A percentile compares a stretch with the other conserved stretches of the same genome.
These are phyloP conservation scores for Holocentrus rufus DNA, from an alignment of 2,797 vertebrate genomes.

Conservation along the genomic window DNA sequence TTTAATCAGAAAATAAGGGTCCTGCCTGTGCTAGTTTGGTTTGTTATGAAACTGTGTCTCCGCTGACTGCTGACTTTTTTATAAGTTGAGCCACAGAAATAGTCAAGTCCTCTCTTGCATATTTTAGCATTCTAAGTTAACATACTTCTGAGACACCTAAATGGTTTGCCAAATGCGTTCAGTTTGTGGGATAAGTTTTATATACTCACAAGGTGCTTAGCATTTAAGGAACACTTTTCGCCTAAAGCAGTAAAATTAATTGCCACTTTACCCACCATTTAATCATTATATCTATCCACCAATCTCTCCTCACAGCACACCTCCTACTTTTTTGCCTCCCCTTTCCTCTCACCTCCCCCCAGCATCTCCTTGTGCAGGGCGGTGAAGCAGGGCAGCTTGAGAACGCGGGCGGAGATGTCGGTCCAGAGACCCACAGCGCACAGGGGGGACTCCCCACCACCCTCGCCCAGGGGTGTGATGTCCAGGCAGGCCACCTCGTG, in stretches of 20 bases:
- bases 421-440: conserved; percentile 99
- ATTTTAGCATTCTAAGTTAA: conserved; percentile 43
- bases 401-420: conserved; percentile 95
- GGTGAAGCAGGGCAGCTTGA: conserved; percentile 94
- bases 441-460: conserved; percentile 87
- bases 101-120: conserved; percentile 32
- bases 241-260: too few species aligned
- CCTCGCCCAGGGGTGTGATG: conserved; percentile 95
- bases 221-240: neutral
- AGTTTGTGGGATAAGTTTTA: conserved; percentile 18
- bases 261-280: neutral
- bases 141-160: conserved; percentile 40
- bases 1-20: conserved; percentile 41
- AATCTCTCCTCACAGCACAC: conserved; percentile 2
- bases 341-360: conserved; percentile 89
- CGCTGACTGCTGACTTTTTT: conserved; percentile 46
- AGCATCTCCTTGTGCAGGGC: conserved; percentile 98
- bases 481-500: conserved; percentile 98
- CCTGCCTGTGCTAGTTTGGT: conserved; percentile 20
- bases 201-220: conserved; percentile 3
- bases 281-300: conserved; percentile 6
- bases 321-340: neutral
- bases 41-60: conserved; percentile 39
- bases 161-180: conserved; percentile 38
- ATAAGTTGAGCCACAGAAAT: conserved; percentile 44